Evolutionary conservation across 2,113 vertebrate genomes (phyloP).

Genomic region (Acrocephalus kingi): DNA sequence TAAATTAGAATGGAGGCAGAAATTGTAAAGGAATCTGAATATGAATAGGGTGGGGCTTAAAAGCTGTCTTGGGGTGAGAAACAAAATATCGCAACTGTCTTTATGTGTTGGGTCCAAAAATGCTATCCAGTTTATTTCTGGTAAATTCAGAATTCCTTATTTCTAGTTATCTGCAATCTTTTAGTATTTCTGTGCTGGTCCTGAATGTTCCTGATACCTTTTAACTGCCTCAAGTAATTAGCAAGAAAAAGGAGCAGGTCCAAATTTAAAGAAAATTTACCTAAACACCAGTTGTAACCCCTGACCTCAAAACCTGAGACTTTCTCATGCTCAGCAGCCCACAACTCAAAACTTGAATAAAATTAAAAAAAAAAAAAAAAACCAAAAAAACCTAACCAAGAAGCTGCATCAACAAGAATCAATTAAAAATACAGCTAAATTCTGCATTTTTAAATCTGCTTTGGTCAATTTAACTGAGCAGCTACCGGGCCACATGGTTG

Average conservation of each 20-base stretch:
- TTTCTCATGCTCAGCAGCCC: background rate
- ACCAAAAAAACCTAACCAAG: background rate
- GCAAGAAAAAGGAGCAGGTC: background rate
- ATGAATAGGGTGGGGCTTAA: background rate
- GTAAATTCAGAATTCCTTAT: background rate
- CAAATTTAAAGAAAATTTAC: background rate
- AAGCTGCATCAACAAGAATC: background rate
- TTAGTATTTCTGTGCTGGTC: background rate
- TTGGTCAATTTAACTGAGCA: background rate
- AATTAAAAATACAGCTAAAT: background rate
- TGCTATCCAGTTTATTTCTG: background rate
- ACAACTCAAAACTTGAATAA: background rate
- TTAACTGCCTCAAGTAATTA: background rate
- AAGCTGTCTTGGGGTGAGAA: background rate
- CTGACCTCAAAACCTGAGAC: background rate
- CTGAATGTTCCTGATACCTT: background rate
- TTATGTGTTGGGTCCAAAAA: background rate
- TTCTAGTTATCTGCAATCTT: background rate
- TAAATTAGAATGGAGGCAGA: background rate
- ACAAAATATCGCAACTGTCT: background rate
- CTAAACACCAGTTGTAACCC: background rate
- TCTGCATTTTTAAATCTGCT: background rate
- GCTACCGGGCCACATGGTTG: background rate
- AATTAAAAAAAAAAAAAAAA: background rate
- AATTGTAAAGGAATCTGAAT: background rate